Evolutionary conservation across 2,113 vertebrate species (phyloP).

Genomic region (Protomyctophum bolini): DNA sequence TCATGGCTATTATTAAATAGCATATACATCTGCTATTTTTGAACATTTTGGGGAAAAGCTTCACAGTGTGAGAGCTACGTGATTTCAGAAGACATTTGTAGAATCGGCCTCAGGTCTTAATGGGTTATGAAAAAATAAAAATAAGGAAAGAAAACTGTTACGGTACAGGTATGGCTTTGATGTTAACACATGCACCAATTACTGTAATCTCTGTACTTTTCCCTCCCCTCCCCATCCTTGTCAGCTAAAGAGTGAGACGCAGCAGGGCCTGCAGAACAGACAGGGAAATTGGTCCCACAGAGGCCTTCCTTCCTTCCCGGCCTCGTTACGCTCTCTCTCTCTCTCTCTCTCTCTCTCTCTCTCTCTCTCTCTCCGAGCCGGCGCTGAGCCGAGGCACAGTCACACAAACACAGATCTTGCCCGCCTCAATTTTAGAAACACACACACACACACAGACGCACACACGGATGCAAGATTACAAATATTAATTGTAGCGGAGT

Average conservation of each 20-base stretch:
- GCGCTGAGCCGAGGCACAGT: too few species aligned
- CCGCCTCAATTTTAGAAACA: too few species aligned
- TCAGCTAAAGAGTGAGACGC: constrained; percentile 47
- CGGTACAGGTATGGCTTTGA: constrained; percentile 13
- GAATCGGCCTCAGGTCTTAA: not conserved
- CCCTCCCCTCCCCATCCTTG: constrained; percentile 14
- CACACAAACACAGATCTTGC: too few species aligned
- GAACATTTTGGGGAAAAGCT: not conserved
- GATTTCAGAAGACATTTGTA: not conserved
- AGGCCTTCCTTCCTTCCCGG: constrained; percentile 21
- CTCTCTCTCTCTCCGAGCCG: too few species aligned
- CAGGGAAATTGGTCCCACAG: constrained; percentile 62
- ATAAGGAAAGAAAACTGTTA: constrained; percentile 7
- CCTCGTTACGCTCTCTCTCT: constrained; percentile 32
- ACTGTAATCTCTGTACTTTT: constrained; percentile 48
- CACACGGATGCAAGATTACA: constrained; percentile 6
- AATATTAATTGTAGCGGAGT: not conserved
- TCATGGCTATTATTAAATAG: too few species aligned
- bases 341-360: too few species aligned
- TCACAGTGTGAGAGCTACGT: too few species aligned
- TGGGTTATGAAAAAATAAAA: not conserved
- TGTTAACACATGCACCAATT: constrained; percentile 56
- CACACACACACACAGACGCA: constrained; percentile 19
- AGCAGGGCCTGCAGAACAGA: constrained; percentile 43
- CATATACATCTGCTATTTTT: constrained; percentile 1